Evolutionary conservation across 2,797 vertebrate genomes (phyloP), one percentile per base, ranked within the genome.

Genomic region (Enoplosus armatus): DNA sequence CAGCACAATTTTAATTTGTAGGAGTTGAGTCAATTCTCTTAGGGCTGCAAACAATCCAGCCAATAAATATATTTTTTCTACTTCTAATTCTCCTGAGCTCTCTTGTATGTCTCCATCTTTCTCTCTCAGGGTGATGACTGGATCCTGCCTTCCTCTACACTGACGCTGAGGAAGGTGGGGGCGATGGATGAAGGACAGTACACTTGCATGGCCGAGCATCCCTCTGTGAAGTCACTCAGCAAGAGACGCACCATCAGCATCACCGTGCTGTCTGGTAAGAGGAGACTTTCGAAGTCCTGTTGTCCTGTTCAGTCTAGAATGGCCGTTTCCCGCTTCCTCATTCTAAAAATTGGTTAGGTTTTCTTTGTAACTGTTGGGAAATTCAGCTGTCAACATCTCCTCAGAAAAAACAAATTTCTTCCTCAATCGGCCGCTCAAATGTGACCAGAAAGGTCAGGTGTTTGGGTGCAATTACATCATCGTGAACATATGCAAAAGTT

Each of bases 161-260:
- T 97, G 77, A 92, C 55, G 4, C 84, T 97, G 84, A 78, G 27
- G 62, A 93, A 93, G 27, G 77, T 95, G 78, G 86, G 27, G 0
- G 59, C 26, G 1, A 18, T 39, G 18, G 91, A 95, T 54, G 88
- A 69, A 14, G 96, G 96, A 27, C 64, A 27, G 69, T 97, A 97
- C 89, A 94, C 92, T 3, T 97, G 96, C 92, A 71, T 50, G 4
- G 96, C 90, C n/a, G 26, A 88, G 53, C 94, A 95, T 68, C 95
- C 93, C 15, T 72, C 87, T 3, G 67, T 94, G 48, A 60, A 69
- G n/a, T 86, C 85, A 0, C 92, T 97, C 74, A 84, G 4, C 74
- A 95, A 88, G 89, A 94, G 56, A 15, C 88, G 69, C 48, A 93
- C 90, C 50, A 77, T 97, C 89, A 89, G 27, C 53, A 79, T 97